These are phyloP conservation scores for Drosophila glabriapex DNA, from an alignment of 2,888 invertebrate species.

Conservation along the genomic window DNA sequence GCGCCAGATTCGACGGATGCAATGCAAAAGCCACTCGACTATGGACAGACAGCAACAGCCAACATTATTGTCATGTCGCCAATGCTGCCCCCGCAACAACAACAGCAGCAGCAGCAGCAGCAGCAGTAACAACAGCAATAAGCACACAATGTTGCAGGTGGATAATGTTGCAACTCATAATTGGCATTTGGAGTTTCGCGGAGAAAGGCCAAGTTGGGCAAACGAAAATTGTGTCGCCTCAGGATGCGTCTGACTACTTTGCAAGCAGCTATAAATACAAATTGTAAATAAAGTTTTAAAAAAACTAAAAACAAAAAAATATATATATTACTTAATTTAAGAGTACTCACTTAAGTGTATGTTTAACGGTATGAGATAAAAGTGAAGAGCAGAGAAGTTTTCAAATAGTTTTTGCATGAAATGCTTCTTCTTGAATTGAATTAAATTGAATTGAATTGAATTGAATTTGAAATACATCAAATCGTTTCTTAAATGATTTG, in stretches of 20 bases:
- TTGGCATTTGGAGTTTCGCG: constrained; percentile 28
- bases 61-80: constrained; percentile 84
- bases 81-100: constrained; percentile 68
- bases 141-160: constrained; percentile 8
- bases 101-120: constrained; percentile 46
- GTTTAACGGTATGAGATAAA: constrained; percentile 56
- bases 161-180: constrained; percentile 27
- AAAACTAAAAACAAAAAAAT: constrained; percentile 44
- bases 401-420: constrained; percentile 59
- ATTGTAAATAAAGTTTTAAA: constrained; percentile 79
- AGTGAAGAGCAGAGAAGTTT: constrained; percentile 31
- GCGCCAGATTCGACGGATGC: constrained; percentile 74
- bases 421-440: constrained; percentile 65
- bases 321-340: constrained; percentile 25
- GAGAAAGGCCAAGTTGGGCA: constrained; percentile 56
- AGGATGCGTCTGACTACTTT: constrained; percentile 47
- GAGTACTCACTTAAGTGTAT: constrained; percentile 63
- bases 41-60: constrained; percentile 65
- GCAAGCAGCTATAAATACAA: constrained; percentile 69
- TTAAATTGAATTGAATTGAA: constrained; percentile 8
- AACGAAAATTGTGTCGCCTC: constrained; percentile 46
- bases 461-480: constrained; percentile 15
- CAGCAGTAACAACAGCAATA: constrained; percentile 46
- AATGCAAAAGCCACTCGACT: constrained; percentile 74
- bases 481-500: constrained; percentile 27